Evolutionary conservation across 2,888 invertebrate genomes (phyloP).

Genomic region (Eurois occulta): DNA sequence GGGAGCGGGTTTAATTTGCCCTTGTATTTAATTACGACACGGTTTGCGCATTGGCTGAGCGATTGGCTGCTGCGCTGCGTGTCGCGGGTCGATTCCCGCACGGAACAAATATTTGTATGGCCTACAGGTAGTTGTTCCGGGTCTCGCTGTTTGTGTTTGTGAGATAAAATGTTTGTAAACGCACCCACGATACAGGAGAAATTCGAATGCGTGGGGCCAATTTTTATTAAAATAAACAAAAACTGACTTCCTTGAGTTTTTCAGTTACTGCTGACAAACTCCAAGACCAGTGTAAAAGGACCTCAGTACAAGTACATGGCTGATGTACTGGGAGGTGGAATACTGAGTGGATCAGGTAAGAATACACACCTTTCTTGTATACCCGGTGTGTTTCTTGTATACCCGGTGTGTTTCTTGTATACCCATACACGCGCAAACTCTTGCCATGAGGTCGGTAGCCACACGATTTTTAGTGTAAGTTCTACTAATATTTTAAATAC

Average conservation of each 20-base stretch:
- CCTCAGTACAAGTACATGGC: constrained; percentile 85
- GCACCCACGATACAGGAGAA: neutral
- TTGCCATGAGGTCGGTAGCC: too few relatives aligned
- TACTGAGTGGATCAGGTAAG: constrained; percentile 84
- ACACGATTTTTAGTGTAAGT: too few relatives aligned
- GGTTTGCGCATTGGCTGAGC: neutral
- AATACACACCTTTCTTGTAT: neutral
- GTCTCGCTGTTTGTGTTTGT: neutral
- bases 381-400: too few relatives aligned
- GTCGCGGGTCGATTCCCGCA: neutral
- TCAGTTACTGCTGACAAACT: constrained; percentile 79
- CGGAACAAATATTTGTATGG: neutral
- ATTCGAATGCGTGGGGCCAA: neutral
- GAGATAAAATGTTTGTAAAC: neutral
- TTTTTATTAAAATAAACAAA: neutral
- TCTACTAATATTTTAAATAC: too few relatives aligned
- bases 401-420: too few relatives aligned
- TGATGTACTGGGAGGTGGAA: constrained; percentile 79
- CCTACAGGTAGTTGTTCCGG: neutral
- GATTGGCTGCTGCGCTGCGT: neutral
- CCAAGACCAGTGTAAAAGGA: constrained; percentile 80
- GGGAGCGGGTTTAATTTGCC: neutral
- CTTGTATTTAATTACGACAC: neutral
- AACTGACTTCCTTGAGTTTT: constrained; percentile 29
- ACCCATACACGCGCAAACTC: too few relatives aligned